Evolutionary conservation across 1,140 invertebrate genomes (phyloP).

Genomic region (Ips nitidus): DNA sequence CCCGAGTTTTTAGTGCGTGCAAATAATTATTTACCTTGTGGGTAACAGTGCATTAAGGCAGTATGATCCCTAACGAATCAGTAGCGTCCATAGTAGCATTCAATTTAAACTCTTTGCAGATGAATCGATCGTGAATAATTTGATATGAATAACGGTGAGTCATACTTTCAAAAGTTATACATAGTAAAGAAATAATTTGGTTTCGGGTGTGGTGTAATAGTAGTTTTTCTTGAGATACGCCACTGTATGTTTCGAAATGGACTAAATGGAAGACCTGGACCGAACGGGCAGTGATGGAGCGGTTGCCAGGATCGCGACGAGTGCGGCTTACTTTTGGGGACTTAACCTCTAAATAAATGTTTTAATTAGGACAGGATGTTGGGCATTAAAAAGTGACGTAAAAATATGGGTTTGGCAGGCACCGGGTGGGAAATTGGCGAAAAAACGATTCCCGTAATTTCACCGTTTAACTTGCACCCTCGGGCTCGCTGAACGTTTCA

Average conservation of each 20-base stretch:
- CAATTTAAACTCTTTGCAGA: too few relatives aligned
- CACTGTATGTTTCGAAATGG: slow-evolving; percentile 22
- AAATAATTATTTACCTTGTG: slow-evolving; percentile 39
- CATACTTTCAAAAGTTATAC: too few relatives aligned
- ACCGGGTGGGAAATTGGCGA: slow-evolving; percentile 1
- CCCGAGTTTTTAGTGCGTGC: slow-evolving; percentile 34
- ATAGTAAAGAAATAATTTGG: too few relatives aligned
- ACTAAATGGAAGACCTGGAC: slow-evolving; percentile 35
- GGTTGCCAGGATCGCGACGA: slow-evolving; percentile 31
- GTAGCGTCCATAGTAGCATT: slow-evolving; percentile 6
- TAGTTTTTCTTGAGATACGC: not conserved
- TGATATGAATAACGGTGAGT: too few relatives aligned
- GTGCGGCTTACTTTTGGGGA: slow-evolving; percentile 36
- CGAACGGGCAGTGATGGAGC: slow-evolving; percentile 38
- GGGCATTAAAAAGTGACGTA: slow-evolving; percentile 35
- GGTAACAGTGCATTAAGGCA: slow-evolving; percentile 38
- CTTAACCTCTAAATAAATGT: slow-evolving; percentile 40
- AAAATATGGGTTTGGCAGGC: slow-evolving; percentile 32
- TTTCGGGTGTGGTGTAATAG: too few relatives aligned
- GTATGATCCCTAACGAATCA: slow-evolving; percentile 29
- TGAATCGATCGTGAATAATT: too few relatives aligned
- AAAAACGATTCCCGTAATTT: slow-evolving; percentile 12
- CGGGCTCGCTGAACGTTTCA: not conserved
- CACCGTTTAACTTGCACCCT: not conserved
- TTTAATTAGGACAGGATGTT: slow-evolving; percentile 39